These are phyloP conservation scores for Chaetorhynchus papuensis DNA, from an alignment of 2,113 vertebrate species.

Conservation along the genomic window DNA sequence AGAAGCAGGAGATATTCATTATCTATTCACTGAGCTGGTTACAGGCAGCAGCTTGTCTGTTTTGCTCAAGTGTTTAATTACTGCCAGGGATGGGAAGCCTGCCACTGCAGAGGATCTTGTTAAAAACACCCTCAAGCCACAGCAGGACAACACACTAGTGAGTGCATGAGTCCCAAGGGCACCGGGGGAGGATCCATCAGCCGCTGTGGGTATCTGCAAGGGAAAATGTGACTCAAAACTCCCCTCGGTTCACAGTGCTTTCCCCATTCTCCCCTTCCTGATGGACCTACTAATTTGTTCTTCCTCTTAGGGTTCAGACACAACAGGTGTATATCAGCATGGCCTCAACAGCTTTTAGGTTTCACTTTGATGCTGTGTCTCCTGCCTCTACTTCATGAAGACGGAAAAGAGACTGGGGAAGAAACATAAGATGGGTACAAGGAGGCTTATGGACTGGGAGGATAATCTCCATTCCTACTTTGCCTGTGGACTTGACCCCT, in stretches of 20 bases:
- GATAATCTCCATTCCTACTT: constrained; percentile 60
- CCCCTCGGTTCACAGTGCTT: background rate
- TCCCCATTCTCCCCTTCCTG: background rate
- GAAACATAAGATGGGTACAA: background rate
- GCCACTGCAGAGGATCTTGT: background rate
- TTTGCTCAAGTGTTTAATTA: constrained; percentile 1
- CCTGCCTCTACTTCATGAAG: background rate
- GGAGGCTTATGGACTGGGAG: background rate
- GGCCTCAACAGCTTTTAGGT: background rate
- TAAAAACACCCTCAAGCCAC: background rate
- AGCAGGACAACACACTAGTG: background rate
- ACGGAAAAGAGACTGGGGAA: background rate
- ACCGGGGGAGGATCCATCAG: background rate
- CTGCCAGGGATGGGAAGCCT: background rate
- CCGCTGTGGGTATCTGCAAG: background rate
- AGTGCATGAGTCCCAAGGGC: background rate
- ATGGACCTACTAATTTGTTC: background rate
- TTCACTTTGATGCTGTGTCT: background rate
- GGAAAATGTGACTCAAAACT: background rate
- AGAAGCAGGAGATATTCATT: background rate
- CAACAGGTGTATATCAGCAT: background rate
- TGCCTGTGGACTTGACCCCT: constrained; percentile 81
- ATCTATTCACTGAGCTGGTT: background rate
- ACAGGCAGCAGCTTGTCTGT: background rate
- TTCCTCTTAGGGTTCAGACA: background rate